These are phyloP conservation scores for Musca domestica DNA, from an alignment of 1,140 invertebrate species.

Conservation along the genomic window DNA sequence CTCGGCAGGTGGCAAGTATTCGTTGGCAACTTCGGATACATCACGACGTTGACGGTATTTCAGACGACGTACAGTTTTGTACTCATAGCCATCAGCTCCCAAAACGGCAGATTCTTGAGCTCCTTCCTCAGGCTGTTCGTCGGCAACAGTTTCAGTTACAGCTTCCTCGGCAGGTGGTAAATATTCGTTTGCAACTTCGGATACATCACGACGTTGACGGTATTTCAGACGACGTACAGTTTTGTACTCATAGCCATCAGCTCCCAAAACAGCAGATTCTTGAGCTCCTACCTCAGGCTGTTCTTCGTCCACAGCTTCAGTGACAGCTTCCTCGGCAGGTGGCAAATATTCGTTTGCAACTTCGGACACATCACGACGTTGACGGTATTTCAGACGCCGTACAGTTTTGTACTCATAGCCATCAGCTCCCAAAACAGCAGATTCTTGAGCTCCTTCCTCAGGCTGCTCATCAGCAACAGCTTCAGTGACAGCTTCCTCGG, in stretches of 20 bases:
- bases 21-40: constrained; percentile 17
- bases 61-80: constrained; percentile 1
- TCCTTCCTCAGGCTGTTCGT: not conserved
- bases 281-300: constrained; percentile 23
- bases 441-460: constrained; percentile 24
- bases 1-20: constrained; percentile 25
- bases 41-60: constrained; percentile 1
- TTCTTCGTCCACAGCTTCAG: constrained; percentile 36
- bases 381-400: constrained; percentile 9
- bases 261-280: constrained; percentile 5
- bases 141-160: not conserved
- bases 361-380: constrained; percentile 3
- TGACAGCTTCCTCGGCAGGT: not conserved
- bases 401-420: constrained; percentile 21
- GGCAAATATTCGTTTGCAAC: constrained; percentile 31
- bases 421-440: constrained; percentile 30
- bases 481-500: not conserved
- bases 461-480: not conserved
- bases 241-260: constrained; percentile 26
- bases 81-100: constrained; percentile 26
- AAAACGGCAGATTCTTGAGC: constrained; percentile 29
- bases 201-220: constrained; percentile 33
- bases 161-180: constrained; percentile 25
- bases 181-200: constrained; percentile 34
- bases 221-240: constrained; percentile 31